Percentiles rank a stretch among this genome's conserved stretches.
Evolutionary conservation across 2,797 vertebrate species (phyloP).

Genomic region (Sebastes vulpes): DNA sequence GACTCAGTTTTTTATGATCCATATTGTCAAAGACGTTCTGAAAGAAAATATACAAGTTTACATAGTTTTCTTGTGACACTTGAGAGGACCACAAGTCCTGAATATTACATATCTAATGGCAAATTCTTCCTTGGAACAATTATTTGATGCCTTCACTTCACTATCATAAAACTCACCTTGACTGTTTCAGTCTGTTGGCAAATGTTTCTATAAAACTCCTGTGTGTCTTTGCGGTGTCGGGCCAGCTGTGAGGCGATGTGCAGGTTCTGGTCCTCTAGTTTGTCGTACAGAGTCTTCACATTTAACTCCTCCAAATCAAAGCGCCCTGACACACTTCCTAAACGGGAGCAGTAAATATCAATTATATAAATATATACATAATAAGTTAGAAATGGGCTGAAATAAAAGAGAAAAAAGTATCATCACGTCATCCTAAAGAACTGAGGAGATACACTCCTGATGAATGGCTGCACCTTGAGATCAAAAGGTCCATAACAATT

Average conservation of each 20-base stretch:
- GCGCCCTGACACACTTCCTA: conserved; percentile 64
- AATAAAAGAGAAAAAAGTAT: neutral
- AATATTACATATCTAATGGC: neutral
- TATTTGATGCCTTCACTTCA: neutral
- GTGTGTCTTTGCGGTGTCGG: conserved; percentile 88
- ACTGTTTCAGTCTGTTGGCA: conserved; percentile 86
- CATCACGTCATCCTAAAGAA: neutral
- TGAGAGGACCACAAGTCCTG: neutral
- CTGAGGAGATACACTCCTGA: neutral
- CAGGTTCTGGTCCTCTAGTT: conserved; percentile 95
- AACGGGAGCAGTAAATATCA: conserved; percentile 10
- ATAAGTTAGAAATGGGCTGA: neutral
- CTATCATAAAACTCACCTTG: conserved; percentile 77
- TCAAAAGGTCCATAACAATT: conserved; percentile 12
- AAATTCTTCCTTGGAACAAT: neutral
- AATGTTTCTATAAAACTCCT: conserved; percentile 90
- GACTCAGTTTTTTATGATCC: conserved; percentile 75
- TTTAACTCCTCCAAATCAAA: conserved; percentile 92
- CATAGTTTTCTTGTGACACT: neutral
- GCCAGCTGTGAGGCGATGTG: conserved; percentile 92
- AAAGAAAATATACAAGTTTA: conserved; percentile 13
- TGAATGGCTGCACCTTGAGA: conserved; percentile 14
- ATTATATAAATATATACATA: neutral
- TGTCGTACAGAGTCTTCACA: conserved; percentile 92
- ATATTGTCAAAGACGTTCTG: conserved; percentile 88